phyloP scores from a whole-genome alignment of 1,140 invertebrate species.

The Penaeus japonicus region DNA sequence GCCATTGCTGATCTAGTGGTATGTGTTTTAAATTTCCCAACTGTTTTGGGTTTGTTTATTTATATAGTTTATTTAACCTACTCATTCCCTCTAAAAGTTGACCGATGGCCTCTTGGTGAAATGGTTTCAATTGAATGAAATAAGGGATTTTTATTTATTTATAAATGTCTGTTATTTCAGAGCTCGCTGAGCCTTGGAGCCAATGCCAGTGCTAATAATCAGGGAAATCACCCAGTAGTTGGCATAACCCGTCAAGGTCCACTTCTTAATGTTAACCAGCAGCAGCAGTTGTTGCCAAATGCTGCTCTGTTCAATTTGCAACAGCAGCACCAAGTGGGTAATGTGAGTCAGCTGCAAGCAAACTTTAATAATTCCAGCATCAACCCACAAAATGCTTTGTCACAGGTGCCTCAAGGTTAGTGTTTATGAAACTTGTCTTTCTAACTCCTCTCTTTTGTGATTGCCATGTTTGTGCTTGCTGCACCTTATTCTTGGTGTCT shows the following conservation, averaged over 20 bases:
- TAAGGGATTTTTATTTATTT: not conserved
- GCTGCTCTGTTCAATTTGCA: not conserved
- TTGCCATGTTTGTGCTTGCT: not conserved
- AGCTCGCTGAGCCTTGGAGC: conserved; percentile 1
- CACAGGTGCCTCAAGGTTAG: too few species aligned
- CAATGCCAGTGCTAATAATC: not conserved
- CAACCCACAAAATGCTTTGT: not conserved
- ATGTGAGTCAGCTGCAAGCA: not conserved
- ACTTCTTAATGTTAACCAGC: not conserved
- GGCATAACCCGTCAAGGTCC: not conserved
- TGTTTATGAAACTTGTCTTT: too few species aligned
- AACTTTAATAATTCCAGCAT: not conserved
- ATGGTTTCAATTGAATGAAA: too few species aligned
- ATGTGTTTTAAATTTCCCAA: conserved; percentile 64
- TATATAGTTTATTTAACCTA: conserved; percentile 41
- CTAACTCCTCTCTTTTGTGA: too few species aligned
- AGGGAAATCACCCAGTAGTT: not conserved
- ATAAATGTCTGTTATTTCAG: not conserved
- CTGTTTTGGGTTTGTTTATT: conserved; percentile 74
- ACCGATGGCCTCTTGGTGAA: not conserved
- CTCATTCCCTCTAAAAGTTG: not conserved
- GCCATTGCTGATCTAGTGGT: conserved; percentile 62
- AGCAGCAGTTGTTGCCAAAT: not conserved
- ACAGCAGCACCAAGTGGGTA: not conserved
- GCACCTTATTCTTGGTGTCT: conserved; percentile 9